Evolutionary conservation across 2,797 vertebrate species (phyloP).

Genomic region (Enteromius anoplus): DNA sequence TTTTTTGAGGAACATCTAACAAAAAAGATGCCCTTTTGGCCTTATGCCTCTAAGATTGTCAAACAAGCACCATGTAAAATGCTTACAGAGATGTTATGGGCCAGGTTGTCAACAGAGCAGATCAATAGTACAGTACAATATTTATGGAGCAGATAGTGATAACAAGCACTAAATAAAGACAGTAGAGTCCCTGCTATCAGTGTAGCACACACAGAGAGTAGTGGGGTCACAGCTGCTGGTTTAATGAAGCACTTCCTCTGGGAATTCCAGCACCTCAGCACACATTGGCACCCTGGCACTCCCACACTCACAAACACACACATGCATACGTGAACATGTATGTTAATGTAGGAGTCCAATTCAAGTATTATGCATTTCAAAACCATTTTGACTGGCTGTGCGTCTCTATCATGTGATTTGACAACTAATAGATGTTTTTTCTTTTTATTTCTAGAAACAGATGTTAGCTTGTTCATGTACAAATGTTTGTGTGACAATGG

Average conservation of each 20-base stretch:
- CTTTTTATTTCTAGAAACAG: not conserved
- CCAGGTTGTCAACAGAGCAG: conserved; percentile 8
- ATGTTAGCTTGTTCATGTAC: not conserved
- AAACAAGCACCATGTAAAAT: conserved; percentile 30
- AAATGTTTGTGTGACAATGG: not conserved
- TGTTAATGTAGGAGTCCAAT: not conserved
- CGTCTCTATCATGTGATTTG: not conserved
- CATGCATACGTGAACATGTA: not conserved
- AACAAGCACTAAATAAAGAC: not conserved
- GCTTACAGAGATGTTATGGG: conserved; percentile 14
- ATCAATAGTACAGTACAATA: conserved; percentile 34
- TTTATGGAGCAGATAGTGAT: conserved; percentile 26
- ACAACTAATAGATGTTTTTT: not conserved
- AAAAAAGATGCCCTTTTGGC: not conserved
- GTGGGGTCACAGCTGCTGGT: conserved; percentile 21
- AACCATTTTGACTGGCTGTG: not conserved
- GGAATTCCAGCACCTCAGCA: conserved; percentile 9
- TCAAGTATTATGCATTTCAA: not conserved
- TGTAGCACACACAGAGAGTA: not conserved
- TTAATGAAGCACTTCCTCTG: conserved; percentile 19
- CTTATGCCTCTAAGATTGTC: not conserved
- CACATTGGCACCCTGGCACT: not conserved
- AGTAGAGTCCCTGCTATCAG: not conserved
- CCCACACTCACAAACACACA: not conserved
- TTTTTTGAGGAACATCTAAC: conserved; percentile 5